Evolutionary conservation across 1,140 invertebrate genomes (phyloP), one percentile per base, ranked within the genome.

Genomic region (Bombus impatiens): DNA sequence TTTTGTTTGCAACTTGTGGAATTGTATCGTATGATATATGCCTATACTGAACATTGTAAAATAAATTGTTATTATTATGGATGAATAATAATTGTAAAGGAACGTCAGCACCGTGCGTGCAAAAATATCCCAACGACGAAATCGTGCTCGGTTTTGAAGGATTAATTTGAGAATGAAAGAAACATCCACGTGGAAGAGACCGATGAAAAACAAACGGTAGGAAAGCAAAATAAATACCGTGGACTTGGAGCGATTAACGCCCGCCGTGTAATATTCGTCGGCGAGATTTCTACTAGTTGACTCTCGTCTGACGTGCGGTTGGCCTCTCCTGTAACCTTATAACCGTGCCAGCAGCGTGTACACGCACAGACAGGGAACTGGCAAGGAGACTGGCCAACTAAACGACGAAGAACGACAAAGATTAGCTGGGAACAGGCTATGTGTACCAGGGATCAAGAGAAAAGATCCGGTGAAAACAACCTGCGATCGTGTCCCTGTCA

Each of bases 261-360:
- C 76, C 65, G 76, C 18, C 83, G 77, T 85, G 83, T 85, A 74
- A 85, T 79, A 79, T 80, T 80, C 77, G 68, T 80, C 68, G 53
- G 47, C 42, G 83, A 85, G 83, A 72, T 85, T 85, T 85, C 83
- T 85, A 85, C 57, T 35, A 79, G 77, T 85, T 80, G 83, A 53
- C 68, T 85, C 68, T 79, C 53, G 83, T 80, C 83, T 71, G 53
- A 78, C 76, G 35, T 79, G 82, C 53, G 76, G 82, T 84, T 84
- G 47, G 75, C 68, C 77, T 80, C 83, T 62, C 57, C 53, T 47
- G 83, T 80, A 85, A 85, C 83, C 68, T 65, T 85, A 85, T 74
- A 85, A 78, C 77, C 74, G 76, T 40, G 82, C 57, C 57, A 80
- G 67, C 22, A 47, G 22, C 70, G 68, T 44, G 76, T 35, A n/a